Base-by-base conservation (phyloP, 1,140 invertebrate species). In the Drosophila nigromelanica region DNA sequence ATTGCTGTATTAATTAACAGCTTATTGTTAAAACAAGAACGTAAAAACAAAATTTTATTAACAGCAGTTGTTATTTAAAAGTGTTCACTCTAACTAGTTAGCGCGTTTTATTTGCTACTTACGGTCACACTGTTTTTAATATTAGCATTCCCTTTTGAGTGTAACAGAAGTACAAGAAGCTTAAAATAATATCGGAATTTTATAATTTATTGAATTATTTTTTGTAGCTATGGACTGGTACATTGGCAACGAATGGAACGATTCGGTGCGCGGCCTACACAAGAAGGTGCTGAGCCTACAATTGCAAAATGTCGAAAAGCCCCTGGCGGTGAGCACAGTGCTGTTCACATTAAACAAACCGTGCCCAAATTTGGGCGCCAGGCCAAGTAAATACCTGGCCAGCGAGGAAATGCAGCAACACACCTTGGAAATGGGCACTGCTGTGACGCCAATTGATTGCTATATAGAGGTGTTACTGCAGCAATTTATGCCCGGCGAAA, bases 391-490 rank as follows among this genome's bases (percentile, higher is more conserved):
- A 35, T 35, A 35, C 8, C 33, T 35, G 6, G 33, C 8, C 7
- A 35, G 8, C 33, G 33, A 10, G 3, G 62, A 79, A 15, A 51
- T 48, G 3, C 71, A 72, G 6, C 43, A 73, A 5, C 71, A 90
- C 10, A 54, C n/a, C 10, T 18, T 92, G 27, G 68, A 80, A 56
- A 79, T 92, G 73, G 89, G 90, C 5, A 75, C 62, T 1, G 73
- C 83, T 3, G 10, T 90, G 1, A 90, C 85, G 0, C 80, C 91
- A 3, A 72, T 91, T 54, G 91, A 92, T 56, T 90, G 55, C 45
- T 92, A 91, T 52, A 5, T 91, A 7, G 91, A 92, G 43, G 50
- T 90, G 5, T 55, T 92, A 7, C 47, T 92, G 30, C 89, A 90
- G 50, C 89, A 92, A 47, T 80, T 92, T 54, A n/a, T 92, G 5